Conservation (phyloP, 2,888 invertebrate genomes). For the Chydorus sphaericus region DNA sequence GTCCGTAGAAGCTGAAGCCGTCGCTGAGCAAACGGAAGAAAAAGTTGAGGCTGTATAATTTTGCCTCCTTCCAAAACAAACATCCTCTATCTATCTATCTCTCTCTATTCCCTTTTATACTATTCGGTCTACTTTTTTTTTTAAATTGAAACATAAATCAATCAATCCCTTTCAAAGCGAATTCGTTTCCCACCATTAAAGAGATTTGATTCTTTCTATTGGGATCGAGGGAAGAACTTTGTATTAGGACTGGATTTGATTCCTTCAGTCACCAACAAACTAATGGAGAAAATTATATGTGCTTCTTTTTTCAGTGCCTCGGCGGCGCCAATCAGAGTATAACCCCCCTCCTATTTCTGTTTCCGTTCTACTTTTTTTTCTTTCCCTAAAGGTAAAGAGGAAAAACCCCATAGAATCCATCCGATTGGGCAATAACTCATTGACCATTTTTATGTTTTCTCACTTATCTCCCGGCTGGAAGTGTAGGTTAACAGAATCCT, state of each 20-base stretch:
- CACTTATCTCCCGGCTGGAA: too few species aligned
- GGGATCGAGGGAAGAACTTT: too few species aligned
- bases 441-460: too few species aligned
- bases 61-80: not conserved
- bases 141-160: not conserved
- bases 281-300: slow-evolving; percentile 1
- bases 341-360: not conserved
- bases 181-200: too few species aligned
- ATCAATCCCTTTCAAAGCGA: not conserved
- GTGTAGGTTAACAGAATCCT: too few species aligned
- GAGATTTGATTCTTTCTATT: too few species aligned
- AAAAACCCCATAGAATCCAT: not conserved
- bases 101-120: slow-evolving; percentile 3
- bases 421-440: too few species aligned
- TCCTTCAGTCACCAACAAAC: slow-evolving; percentile 1
- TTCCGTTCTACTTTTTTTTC: too few species aligned
- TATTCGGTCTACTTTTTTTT: not conserved
- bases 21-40: too few species aligned
- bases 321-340: not conserved
- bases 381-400: not conserved
- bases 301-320: slow-evolving; percentile 4
- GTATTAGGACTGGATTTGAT: too few species aligned
- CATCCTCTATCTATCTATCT: slow-evolving; percentile 1
- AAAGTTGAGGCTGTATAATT: slow-evolving; percentile 1
- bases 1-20: too few species aligned